Evolutionary conservation across 2,888 invertebrate genomes (phyloP), one percentile per base, ranked within the genome.

Genomic region (Hypomecis atomaria): DNA sequence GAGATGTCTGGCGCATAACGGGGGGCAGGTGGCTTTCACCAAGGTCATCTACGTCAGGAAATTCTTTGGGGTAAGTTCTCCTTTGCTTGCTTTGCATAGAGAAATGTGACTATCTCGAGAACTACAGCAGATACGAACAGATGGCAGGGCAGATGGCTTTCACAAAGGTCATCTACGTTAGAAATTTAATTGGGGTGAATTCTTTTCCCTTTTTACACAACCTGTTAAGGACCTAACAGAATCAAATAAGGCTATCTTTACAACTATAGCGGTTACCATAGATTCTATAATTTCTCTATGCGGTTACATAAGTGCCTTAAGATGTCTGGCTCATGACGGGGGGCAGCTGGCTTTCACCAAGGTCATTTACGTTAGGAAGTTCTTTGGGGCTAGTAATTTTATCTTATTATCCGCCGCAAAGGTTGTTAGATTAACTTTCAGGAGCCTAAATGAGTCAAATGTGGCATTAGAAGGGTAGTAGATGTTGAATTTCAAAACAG

Each of bases 291-390:
- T n/a, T n/a, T n/a, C n/a, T n/a, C n/a, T n/a, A n/a, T n/a, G 97
- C 13, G 98, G 98, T 1, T 97, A 98, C 82, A 96, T 96, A 69
- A 98, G 98, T 0, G 97, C 98, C 0, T 90, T 98, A 49, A 92
- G 95, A 36, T 98, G 98, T 83, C 88, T 98, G 65, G 95, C 96
- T 0, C 95, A 96, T 73, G 96, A 96, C 71, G 95, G 95, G 2
- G 98, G 98, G 0, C 95, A 98, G 75, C 95, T 98, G 3, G 98
- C 98, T 10, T 97, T 97, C 91, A 97, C 96, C 10, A 97, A 97
- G 84, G 95, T 96, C 66, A 96, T 96, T 75, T 97, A 93, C 75
- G 96, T 97, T 44, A 94, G 95, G 78, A 95, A 96, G 83, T 96
- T 96, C 93, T 96, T 97, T 80, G 96, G 96, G 61, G 95, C 96